Percentiles rank a stretch among this genome's conserved stretches.
These are phyloP conservation scores for Chymomyza caudatula DNA, from an alignment of 2,888 invertebrate species.

Conservation along the genomic window DNA sequence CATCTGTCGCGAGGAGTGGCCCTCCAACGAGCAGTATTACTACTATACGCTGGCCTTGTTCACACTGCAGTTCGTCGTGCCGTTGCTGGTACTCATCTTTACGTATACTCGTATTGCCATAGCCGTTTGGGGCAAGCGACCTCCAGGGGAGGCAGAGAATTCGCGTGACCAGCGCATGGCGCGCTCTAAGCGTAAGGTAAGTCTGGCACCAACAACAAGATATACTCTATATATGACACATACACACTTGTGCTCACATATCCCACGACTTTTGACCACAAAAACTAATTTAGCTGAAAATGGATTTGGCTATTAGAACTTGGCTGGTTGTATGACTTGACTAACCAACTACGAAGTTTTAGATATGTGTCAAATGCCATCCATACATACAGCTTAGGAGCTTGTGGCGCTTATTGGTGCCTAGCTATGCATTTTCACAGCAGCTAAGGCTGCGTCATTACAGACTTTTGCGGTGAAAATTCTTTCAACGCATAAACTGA, in stretches of 20 bases:
- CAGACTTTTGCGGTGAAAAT: neutral
- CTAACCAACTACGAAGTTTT: no score
- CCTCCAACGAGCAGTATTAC: slow-evolving; percentile 81
- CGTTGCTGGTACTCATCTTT: slow-evolving; percentile 87
- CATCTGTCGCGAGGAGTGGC: slow-evolving; percentile 87
- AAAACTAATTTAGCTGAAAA: slow-evolving; percentile 60
- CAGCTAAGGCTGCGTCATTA: neutral
- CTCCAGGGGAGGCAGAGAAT: slow-evolving; percentile 92
- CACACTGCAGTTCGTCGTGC: slow-evolving; percentile 90
- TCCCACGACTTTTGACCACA: slow-evolving; percentile 48
- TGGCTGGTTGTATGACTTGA: neutral
- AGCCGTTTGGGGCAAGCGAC: slow-evolving; percentile 91
- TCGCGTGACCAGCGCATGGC: slow-evolving; percentile 90
- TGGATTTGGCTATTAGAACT: slow-evolving; percentile 31
- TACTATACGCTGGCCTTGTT: slow-evolving; percentile 88
- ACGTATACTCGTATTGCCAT: slow-evolving; percentile 92
- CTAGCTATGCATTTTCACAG: no score
- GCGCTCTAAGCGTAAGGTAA: slow-evolving; percentile 91
- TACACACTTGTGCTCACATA: neutral
- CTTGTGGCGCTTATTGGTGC: no score
- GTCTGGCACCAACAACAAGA: no score
- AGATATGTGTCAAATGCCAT: neutral
- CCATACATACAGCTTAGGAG: no score
- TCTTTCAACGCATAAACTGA: neutral
- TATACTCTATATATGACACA: neutral